Base-by-base conservation (phyloP, 2,888 invertebrate genomes). In the Drosophila bunnanda region DNA sequence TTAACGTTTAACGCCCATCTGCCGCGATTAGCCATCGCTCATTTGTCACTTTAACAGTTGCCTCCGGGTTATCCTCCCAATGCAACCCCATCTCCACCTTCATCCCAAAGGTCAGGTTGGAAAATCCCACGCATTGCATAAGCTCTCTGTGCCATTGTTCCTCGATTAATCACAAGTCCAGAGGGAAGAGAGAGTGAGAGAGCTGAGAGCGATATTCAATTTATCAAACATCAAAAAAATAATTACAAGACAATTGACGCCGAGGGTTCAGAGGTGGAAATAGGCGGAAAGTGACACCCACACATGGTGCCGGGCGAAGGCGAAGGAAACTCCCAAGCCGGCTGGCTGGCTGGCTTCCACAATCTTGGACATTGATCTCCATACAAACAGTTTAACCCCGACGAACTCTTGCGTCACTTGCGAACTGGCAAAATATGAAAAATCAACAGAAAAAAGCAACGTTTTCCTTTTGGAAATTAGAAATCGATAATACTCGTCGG, bases 171-270 rank as follows among this genome's bases (percentile, higher is more conserved):
- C 77, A 64, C 44, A 52, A 41, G 20, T 52, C 36, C 41, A 25
- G 12, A 48, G n/a, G 22, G 20, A 36, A 25, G 44, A 38, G 25
- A 36, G 41, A 20, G 20, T 30, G 59, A 32, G 30, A 36, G 44
- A 28, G 32, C 38, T 46, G 38, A 65, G 71, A 77, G 68, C 75
- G 76, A 87, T 84, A 87, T 83, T 87, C 82, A 83, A 83, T 83
- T 83, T 83, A 87, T 87, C 77, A 85, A 74, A 53, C 58, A 69
- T 44, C 53, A 50, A 20, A 50, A 74, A 85, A 89, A 89, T 85
- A 89, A 89, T 85, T 89, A 89, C 88, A 80, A 79, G 71, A 82
- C 84, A 79, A 82, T 89, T 89, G 89, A 85, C 84, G 82, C 71
- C 72, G 75, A 67, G 67, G 61, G 85, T 75, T 86, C 79, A 79